These are phyloP conservation scores for Pedicia rivosa DNA, from an alignment of 2,888 invertebrate genomes.

Conservation along the genomic window DNA sequence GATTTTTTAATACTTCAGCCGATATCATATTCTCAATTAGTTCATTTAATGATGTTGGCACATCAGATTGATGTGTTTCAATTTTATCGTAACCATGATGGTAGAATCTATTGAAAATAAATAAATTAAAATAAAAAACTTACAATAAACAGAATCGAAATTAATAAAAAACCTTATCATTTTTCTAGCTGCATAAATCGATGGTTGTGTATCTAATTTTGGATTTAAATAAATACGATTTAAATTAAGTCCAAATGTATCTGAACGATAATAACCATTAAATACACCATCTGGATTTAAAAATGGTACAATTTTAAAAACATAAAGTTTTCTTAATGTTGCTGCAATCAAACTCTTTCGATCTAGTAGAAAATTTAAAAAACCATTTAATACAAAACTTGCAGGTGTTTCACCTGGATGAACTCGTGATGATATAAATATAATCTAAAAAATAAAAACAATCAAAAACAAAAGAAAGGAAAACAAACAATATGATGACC, in stretches of 20 bases:
- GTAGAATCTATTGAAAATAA: constrained; percentile 38
- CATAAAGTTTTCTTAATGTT: constrained; percentile 48
- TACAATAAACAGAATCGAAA: constrained; percentile 3
- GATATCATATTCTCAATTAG: too few relatives aligned
- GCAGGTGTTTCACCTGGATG: constrained; percentile 89
- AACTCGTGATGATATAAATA: constrained; percentile 75
- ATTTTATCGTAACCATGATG: constrained; percentile 45
- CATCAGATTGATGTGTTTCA: too few relatives aligned
- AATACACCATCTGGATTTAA: constrained; percentile 85
- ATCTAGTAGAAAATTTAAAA: constrained; percentile 60
- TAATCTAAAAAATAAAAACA: constrained; percentile 36
- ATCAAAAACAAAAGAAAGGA: constrained; percentile 5
- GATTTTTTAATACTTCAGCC: too few relatives aligned
- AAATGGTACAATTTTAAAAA: constrained; percentile 83
- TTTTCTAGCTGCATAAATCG: constrained; percentile 70
- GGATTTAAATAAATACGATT: constrained; percentile 78
- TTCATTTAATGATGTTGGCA: too few relatives aligned
- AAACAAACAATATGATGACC: too few relatives aligned
- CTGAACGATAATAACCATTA: constrained; percentile 72
- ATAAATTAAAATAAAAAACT: constrained; percentile 1
- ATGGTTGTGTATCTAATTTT: constrained; percentile 54
- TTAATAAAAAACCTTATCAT: constrained; percentile 39
- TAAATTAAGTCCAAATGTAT: constrained; percentile 73
- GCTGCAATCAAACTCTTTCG: constrained; percentile 60
- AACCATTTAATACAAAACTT: constrained; percentile 79